Evolutionary conservation across 2,888 invertebrate species (phyloP), one percentile per base, ranked within the genome.

Genomic region (Caenorhabditis sinica): DNA sequence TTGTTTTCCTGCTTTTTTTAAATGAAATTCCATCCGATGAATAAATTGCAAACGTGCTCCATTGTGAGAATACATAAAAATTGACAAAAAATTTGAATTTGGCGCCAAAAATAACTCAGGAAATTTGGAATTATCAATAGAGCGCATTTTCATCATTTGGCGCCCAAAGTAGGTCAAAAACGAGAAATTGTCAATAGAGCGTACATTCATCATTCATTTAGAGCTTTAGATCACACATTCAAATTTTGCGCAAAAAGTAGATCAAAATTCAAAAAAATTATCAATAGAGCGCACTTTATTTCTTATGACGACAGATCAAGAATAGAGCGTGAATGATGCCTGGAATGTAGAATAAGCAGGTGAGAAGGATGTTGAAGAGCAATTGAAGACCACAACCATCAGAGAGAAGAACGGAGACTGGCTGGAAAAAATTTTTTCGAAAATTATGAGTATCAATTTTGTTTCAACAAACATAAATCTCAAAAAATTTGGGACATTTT

Each of bases 291-390:
- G 49, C 49, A 49, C 49, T 49, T 49, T 49, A 72, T 49, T 74
- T 53, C 71, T 82, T 76, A 56, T 58, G 56, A 40, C 82, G 74
- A 65, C 53, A 60, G 45, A 82, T 71, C 8, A 82, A 33, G 23
- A 68, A 65, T 1, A 83, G 20, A 0, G 84, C 84, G 28, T 84
- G 84, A 66, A 84, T 61, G 8, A 80, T 72, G 15, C 84, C 80
- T 8, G 84, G 84, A n/a, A 84, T 40, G 45, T 40, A 74, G 72
- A 84, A 84, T 43, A 84, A 72, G 28, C 80, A 81, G 6, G 76
- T 81, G 58, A 84, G 84, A 4, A 84, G 65, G 4, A 84, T 49
- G 43, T 30, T 79, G 72, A 84, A 20, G 1, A 79, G 49, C 20
- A 84, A 15, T 17, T 76, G 75, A 20, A 45, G 65, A 23, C 80